Evolutionary conservation across 2,888 invertebrate species (phyloP).

Genomic region (Bimastos eiseni): DNA sequence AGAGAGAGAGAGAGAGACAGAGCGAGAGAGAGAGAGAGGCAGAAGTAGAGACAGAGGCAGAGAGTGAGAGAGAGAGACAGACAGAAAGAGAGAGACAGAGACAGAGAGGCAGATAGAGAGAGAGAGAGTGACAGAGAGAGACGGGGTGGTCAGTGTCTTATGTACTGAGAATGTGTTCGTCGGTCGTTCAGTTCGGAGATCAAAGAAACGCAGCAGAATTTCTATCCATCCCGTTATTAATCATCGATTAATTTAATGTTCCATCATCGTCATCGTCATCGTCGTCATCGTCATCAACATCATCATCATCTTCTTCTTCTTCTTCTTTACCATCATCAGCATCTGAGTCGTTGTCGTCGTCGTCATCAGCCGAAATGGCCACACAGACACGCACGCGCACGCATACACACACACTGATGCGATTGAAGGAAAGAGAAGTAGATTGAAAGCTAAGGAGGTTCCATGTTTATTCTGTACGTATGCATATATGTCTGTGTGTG

Average conservation of each 20-base stretch:
- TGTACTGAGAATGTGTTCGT: neutral
- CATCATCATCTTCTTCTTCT: too few relatives aligned
- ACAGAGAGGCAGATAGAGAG: too few relatives aligned
- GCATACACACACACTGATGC: too few relatives aligned
- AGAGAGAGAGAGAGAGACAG: neutral
- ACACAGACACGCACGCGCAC: too few relatives aligned
- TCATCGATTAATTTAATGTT: neutral
- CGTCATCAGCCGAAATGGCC: too few relatives aligned
- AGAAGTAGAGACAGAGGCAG: too few relatives aligned
- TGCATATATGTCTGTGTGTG: too few relatives aligned
- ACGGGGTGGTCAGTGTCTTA: neutral
- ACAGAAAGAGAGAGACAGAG: neutral
- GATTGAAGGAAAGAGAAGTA: too few relatives aligned
- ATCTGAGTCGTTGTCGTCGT: too few relatives aligned
- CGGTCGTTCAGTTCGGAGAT: neutral
- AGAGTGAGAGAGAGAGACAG: neutral
- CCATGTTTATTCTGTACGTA: too few relatives aligned
- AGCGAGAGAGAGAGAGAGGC: neutral
- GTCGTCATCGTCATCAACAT: neutral
- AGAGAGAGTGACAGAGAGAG: neutral
- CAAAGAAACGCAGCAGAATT: neutral
- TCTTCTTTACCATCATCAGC: too few relatives aligned
- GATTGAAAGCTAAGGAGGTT: too few relatives aligned
- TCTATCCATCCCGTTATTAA: neutral
- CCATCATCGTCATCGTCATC: neutral